Conservation (phyloP, 2,113 vertebrate genomes). For the Paramormyrops kingsleyae region DNA sequence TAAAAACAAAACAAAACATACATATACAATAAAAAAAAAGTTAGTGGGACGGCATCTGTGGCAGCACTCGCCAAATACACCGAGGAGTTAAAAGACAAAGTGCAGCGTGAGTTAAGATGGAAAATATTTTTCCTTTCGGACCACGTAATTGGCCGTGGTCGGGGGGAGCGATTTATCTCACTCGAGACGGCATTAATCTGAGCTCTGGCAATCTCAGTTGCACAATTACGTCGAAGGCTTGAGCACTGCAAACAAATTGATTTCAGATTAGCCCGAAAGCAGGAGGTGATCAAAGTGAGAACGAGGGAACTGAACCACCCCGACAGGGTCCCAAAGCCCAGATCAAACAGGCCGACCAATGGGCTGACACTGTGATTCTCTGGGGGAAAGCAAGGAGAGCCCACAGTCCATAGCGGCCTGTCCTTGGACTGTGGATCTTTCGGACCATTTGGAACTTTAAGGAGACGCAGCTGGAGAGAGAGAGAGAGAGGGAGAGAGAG, state of each 20-base stretch:
- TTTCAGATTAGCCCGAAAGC: slow-evolving; percentile 31
- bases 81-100: slow-evolving; percentile 25
- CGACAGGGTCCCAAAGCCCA: slow-evolving; percentile 29
- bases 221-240: slow-evolving; percentile 36
- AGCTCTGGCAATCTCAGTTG: slow-evolving; percentile 29
- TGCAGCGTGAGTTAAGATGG: slow-evolving; percentile 25
- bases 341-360: slow-evolving; percentile 34
- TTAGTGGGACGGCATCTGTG: slow-evolving; percentile 16
- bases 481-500: not conserved
- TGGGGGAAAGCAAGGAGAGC: slow-evolving; percentile 14
- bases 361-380: slow-evolving; percentile 36
- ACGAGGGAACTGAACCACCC: slow-evolving; percentile 9
- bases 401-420: not conserved
- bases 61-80: slow-evolving; percentile 25
- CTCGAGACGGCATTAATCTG: slow-evolving; percentile 35
- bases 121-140: slow-evolving; percentile 38
- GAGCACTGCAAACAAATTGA: slow-evolving; percentile 37
- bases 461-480: not conserved
- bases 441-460: not conserved
- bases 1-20: slow-evolving; percentile 17
- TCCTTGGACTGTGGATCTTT: slow-evolving; percentile 6
- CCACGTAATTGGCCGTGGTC: slow-evolving; percentile 29
- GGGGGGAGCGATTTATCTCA: slow-evolving; percentile 38
- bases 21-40: slow-evolving; percentile 21
- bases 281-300: slow-evolving; percentile 30